A percentile compares a stretch with the other conserved stretches of the same genome.
These are phyloP conservation scores for Labeo catla DNA, from an alignment of 2,113 vertebrate species.

Conservation along the genomic window DNA sequence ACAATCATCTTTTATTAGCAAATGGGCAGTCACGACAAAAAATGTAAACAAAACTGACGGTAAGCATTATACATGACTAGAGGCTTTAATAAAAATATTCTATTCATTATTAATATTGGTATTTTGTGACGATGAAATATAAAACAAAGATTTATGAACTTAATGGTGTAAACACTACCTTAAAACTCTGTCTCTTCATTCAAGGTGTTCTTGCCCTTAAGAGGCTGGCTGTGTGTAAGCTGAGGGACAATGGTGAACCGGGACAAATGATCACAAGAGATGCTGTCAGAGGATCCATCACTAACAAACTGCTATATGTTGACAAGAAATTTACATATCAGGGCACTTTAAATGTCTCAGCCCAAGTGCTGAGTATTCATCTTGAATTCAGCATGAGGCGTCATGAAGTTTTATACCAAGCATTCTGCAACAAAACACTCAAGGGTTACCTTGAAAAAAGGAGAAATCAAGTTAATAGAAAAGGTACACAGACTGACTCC, in stretches of 20 bases:
- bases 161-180: neutral
- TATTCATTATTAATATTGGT: neutral
- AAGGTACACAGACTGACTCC: neutral
- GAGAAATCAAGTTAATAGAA: constrained; percentile 18
- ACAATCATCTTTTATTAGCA: neutral
- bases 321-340: neutral
- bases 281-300: constrained; percentile 21
- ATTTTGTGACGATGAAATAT: neutral
- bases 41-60: neutral
- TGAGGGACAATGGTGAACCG: neutral
- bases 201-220: constrained; percentile 5
- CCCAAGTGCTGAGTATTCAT: neutral
- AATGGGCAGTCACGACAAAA: neutral
- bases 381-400: neutral
- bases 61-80: neutral
- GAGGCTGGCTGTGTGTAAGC: constrained; percentile 25
- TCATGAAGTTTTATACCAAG: neutral
- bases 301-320: neutral
- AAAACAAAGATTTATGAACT: too few relatives aligned
- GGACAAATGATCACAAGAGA: constrained; percentile 1
- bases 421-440: constrained; percentile 26
- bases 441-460: constrained; percentile 17
- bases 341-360: neutral
- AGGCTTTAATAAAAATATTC: too few relatives aligned
- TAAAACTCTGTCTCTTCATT: neutral